Evolutionary conservation across 2,113 vertebrate genomes (phyloP), one percentile per base, ranked within the genome.

Genomic region (Anseranas semipalmata): DNA sequence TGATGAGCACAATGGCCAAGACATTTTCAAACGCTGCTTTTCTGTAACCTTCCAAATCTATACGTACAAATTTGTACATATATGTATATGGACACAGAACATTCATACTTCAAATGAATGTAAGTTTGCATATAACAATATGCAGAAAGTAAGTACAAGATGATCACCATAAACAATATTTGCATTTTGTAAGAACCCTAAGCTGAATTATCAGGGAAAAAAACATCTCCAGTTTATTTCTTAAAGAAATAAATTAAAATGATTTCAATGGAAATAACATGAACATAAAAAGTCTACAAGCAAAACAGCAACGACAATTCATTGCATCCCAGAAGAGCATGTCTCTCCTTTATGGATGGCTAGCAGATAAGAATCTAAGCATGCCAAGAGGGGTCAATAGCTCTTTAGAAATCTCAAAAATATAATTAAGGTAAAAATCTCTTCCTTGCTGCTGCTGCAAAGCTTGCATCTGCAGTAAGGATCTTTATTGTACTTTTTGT

Each of bases 21-120:
- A 75, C 28, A 56, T 94, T 93, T 97, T 70, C 86, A 84, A 83
- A 30, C 21, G 67, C 7, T 96, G 7, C 87, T 97, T 91, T 86
- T 86, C 45, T 84, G 46, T 65, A 91, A 84, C 9, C 65, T 93
- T 95, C 74, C 56, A 94, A 68, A 77, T 41, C 81, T 53, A 56
- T 14, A 39, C 18, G 46, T 41, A 35, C 4, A 28, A n/a, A 12
- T 72, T 59, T 66, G 10, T 70, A 43, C 22, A 41, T 52, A 5
- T 22, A 6, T 39, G 12, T 22, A 9, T 52, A 53, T 12, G 32
- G 1, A 13, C 5, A 93, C 32, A 90, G 71, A 96, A 91, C 35
- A 92, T 85, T 72, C 37, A 50, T 72, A 78, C 17, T 60, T 94
- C 50, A 95, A 95, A 96, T 75, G 46, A 96, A 91, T 80, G 28